Base-by-base conservation (phyloP, 2,888 invertebrate species). In the Doris montereyensis region DNA sequence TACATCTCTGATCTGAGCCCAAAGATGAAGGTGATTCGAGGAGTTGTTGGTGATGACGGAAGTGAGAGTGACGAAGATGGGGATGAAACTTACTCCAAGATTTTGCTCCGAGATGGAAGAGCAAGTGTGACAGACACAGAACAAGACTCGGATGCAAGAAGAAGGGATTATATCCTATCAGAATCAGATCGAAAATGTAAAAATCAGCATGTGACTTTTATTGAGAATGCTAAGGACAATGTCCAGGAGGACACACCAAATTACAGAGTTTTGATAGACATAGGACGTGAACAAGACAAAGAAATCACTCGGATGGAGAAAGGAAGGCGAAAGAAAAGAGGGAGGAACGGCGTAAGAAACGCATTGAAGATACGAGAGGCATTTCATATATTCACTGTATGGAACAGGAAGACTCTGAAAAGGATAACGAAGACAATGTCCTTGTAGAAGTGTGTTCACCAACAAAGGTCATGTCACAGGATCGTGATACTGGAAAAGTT, bases 31-130 rank as follows among this genome's bases (percentile, higher is more conserved):
- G 72, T 79, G 17, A 76, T 79, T 8, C 41, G 71, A n/a, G 79
- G 79, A 5, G 76, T 28, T 65, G 76, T 41, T 26, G 79, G 79
- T 32, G 79, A 76, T 26, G 65, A 65, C n/a, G 24, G 41, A 26
- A 30, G 17, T 17, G 58, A 41, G 26, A 73, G 72, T 10, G 58
- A 30, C n/a, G 62, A 78, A 26, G 30, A 68, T 28, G 70, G 34
- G 2, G 78, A 73, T 24, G 73, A 78, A 8, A 74, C 67, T 13
- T 78, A 78, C 52, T 67, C 57, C 28, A 62, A 67, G 28, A 8
- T 78, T 13, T 2, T 17, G 2, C 26, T 35, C 8, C 26, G 30
- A 1, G 73, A 72, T 4, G 73, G 62, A 30, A 26, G 65, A 30
- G 35, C 77, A 26, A 57, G 30, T 17, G 1, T 65, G 4, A 62